These are phyloP conservation scores for Ceyx erithaca DNA, from an alignment of 2,797 vertebrate genomes.

Conservation along the genomic window DNA sequence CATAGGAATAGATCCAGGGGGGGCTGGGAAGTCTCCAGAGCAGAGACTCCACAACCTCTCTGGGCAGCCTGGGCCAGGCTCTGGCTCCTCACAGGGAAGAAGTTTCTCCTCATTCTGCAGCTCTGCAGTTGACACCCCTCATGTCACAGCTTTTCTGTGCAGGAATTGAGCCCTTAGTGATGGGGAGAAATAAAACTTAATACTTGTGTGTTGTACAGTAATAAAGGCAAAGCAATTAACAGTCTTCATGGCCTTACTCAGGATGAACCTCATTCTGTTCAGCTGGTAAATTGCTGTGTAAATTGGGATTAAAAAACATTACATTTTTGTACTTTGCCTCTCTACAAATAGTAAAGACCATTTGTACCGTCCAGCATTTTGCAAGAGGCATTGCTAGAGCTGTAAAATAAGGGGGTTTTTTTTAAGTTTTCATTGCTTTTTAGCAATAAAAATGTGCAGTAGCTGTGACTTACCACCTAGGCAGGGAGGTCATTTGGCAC, in stretches of 20 bases:
- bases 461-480: background rate
- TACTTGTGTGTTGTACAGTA: background rate
- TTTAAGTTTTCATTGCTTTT: background rate
- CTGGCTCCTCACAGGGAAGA: too few relatives aligned
- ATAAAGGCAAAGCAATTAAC: conserved; percentile 33
- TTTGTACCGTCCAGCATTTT: background rate
- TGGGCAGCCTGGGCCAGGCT: too few relatives aligned
- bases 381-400: background rate
- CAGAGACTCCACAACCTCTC: too few relatives aligned
- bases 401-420: background rate
- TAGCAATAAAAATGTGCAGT: background rate
- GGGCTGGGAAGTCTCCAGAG: too few relatives aligned
- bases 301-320: background rate
- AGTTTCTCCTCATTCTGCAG: too few relatives aligned
- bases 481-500: background rate
- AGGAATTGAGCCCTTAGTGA: background rate
- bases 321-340: background rate
- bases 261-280: background rate
- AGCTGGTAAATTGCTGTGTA: background rate
- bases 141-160: background rate
- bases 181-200: background rate
- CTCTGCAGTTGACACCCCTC: too few relatives aligned
- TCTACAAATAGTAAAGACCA: background rate
- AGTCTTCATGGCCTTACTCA: background rate
- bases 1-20: too few relatives aligned